Evolutionary conservation across 2,888 invertebrate genomes (phyloP).

Genomic region (Camptogramma bilineatum): DNA sequence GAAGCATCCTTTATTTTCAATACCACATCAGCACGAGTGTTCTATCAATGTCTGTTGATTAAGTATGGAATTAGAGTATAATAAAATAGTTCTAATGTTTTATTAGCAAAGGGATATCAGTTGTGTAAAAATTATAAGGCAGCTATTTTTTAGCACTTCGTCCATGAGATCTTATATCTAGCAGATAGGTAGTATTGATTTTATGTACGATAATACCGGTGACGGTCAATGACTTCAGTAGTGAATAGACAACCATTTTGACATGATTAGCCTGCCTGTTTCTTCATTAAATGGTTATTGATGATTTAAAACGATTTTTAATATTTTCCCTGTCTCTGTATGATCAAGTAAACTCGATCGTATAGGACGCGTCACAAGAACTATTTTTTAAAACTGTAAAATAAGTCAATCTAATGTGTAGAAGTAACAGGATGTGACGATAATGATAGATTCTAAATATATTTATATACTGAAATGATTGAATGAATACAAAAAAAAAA

Average conservation of each 20-base stretch:
- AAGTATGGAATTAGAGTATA: not conserved
- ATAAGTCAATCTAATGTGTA: too few species aligned
- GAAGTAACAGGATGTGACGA: too few species aligned
- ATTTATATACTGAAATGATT: too few species aligned
- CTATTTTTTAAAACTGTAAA: too few species aligned
- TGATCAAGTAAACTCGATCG: not conserved
- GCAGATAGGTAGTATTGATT: slow-evolving; percentile 56
- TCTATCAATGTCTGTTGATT: not conserved
- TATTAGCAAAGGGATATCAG: slow-evolving; percentile 1
- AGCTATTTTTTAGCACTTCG: slow-evolving; percentile 44
- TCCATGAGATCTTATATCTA: slow-evolving; percentile 63
- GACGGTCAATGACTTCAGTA: slow-evolving; percentile 59
- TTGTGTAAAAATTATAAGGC: slow-evolving; percentile 34
- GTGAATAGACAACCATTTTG: slow-evolving; percentile 53
- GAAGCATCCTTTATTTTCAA: not conserved
- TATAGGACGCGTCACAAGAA: too few species aligned
- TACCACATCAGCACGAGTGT: not conserved
- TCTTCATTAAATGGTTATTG: slow-evolving; percentile 64
- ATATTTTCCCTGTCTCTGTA: not conserved
- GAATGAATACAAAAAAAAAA: slow-evolving; percentile 8
- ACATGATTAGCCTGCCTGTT: slow-evolving; percentile 73
- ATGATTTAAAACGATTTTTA: slow-evolving; percentile 50
- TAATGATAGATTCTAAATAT: too few species aligned
- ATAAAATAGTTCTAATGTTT: not conserved
- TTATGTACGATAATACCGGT: slow-evolving; percentile 47